These are phyloP conservation scores for Theretra japonica DNA, from an alignment of 2,888 invertebrate genomes.

Conservation along the genomic window DNA sequence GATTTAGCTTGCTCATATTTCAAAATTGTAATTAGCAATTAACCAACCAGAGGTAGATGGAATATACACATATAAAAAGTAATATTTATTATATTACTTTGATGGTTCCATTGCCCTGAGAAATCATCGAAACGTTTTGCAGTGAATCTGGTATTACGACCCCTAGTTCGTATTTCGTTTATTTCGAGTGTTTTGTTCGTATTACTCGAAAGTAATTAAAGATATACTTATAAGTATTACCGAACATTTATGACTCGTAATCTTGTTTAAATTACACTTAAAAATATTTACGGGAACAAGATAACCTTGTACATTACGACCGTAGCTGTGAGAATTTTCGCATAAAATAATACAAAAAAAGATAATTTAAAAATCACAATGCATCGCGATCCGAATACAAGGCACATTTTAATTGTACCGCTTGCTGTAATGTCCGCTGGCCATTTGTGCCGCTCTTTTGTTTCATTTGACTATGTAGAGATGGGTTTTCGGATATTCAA, in stretches of 20 bases:
- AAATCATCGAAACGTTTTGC: too few relatives aligned
- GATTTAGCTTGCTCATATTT: too few relatives aligned
- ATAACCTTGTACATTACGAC: not conserved
- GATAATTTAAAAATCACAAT: conserved; percentile 24
- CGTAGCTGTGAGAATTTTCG: conserved; percentile 11
- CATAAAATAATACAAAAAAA: conserved; percentile 14
- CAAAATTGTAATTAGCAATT: too few relatives aligned
- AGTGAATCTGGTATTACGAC: too few relatives aligned
- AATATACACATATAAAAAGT: too few relatives aligned
- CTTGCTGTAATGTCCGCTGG: conserved; percentile 11
- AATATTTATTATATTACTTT: too few relatives aligned
- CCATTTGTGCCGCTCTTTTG: conserved; percentile 23
- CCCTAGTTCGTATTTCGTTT: too few relatives aligned
- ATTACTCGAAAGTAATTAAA: not conserved
- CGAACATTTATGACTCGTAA: not conserved
- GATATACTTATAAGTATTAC: too few relatives aligned
- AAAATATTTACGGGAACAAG: conserved; percentile 10
- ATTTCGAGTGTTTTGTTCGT: too few relatives aligned
- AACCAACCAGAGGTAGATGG: too few relatives aligned
- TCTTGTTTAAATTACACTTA: not conserved
- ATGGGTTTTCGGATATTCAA: not conserved
- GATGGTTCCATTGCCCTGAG: too few relatives aligned
- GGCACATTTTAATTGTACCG: conserved; percentile 19
- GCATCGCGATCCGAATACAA: conserved; percentile 13
- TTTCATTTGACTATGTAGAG: conserved; percentile 14